Conservation (phyloP, 2,797 vertebrate genomes). For the Chrysocyon brachyurus region DNA sequence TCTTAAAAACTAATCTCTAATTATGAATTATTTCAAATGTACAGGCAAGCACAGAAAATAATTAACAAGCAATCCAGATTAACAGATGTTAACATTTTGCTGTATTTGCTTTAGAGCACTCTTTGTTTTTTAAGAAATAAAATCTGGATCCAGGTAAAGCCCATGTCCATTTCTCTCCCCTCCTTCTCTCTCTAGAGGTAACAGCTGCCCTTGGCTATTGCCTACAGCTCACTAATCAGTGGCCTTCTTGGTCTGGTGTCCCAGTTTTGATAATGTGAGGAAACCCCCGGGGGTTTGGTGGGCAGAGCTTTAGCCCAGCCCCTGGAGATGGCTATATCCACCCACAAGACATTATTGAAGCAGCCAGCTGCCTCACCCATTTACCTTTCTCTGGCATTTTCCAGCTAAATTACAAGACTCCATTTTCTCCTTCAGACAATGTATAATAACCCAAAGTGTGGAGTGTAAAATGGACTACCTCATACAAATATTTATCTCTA, state of each 20-base stretch:
- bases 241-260: not conserved
- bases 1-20: constrained; percentile 52
- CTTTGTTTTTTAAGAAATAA: constrained; percentile 8
- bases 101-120: not conserved
- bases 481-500: not conserved
- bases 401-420: not conserved
- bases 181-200: not conserved
- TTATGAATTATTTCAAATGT: constrained; percentile 54
- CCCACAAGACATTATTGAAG: too few relatives aligned
- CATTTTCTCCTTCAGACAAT: constrained; percentile 41
- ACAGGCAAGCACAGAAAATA: not conserved
- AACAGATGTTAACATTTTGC: not conserved
- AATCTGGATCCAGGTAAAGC: not conserved
- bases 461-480: not conserved
- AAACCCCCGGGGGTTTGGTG: not conserved
- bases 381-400: not conserved
- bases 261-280: not conserved
- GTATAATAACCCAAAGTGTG: not conserved
- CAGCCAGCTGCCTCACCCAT: not conserved
- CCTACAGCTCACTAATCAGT: not conserved
- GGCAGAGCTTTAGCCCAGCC: not conserved
- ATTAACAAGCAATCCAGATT: not conserved
- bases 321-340: accelerated
- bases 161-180: accelerated
- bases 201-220: not conserved